These are phyloP conservation scores for Albula glossodonta DNA, from an alignment of 2,113 vertebrate species.

Conservation along the genomic window DNA sequence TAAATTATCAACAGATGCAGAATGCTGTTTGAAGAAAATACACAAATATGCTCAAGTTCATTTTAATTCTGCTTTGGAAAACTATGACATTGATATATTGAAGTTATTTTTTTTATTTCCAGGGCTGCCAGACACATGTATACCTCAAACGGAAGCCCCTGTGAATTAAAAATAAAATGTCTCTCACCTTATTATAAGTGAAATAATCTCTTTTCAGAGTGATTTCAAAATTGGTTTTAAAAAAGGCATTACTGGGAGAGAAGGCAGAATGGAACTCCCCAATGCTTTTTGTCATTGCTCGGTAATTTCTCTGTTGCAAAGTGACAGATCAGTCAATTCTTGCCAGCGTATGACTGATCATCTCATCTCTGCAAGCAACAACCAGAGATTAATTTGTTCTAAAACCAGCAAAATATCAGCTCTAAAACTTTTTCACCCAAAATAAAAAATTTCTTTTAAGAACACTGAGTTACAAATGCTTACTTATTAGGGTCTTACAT, in stretches of 20 bases:
- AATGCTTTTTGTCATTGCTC: constrained; percentile 59
- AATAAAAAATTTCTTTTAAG: background rate
- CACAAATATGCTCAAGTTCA: background rate
- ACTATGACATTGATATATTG: background rate
- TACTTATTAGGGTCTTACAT: no score
- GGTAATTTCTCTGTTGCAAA: constrained; percentile 68
- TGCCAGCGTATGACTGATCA: constrained; percentile 57
- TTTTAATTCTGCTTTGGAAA: background rate
- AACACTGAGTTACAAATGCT: background rate
- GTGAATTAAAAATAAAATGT: background rate
- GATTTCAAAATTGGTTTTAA: constrained; percentile 55
- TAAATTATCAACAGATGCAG: background rate
- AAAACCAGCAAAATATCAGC: constrained; percentile 44
- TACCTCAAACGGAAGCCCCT: background rate
- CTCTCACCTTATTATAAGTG: constrained; percentile 40
- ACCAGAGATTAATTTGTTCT: constrained; percentile 59
- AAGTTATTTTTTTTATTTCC: no score
- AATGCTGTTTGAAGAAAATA: background rate
- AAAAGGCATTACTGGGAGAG: constrained; percentile 51
- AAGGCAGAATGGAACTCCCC: constrained; percentile 62
- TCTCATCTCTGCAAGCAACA: constrained; percentile 56
- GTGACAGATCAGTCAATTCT: constrained; percentile 62
- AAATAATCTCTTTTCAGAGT: constrained; percentile 40
- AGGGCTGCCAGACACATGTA: background rate
- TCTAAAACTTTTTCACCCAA: constrained; percentile 26